Evolutionary conservation across 2,797 vertebrate genomes (phyloP).

Genomic region (Catharus ustulatus): DNA sequence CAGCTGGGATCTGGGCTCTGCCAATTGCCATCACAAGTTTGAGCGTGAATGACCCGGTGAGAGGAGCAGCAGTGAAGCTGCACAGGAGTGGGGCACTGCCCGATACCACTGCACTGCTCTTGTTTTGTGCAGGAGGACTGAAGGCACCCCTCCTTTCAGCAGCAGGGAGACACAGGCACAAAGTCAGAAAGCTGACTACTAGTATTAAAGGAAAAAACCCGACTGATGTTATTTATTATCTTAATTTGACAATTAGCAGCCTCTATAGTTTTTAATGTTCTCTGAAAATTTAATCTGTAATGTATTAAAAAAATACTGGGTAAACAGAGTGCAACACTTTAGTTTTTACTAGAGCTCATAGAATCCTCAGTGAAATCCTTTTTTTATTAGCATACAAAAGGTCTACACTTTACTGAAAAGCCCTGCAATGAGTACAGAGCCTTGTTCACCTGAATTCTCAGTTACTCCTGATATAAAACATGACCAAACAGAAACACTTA

Average conservation of each 20-base stretch:
- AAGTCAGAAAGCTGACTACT: background rate
- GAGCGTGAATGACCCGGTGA: background rate
- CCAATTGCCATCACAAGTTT: background rate
- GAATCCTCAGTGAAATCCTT: background rate
- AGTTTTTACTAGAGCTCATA: background rate
- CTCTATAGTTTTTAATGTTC: background rate
- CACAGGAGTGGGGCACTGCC: background rate
- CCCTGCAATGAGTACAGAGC: background rate
- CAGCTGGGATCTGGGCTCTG: background rate
- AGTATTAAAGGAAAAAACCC: background rate
- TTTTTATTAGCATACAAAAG: background rate
- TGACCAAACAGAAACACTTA: background rate
- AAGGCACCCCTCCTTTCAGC: background rate
- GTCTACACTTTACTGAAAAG: background rate
- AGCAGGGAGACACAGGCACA: background rate
- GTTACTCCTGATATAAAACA: background rate
- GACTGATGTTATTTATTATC: background rate
- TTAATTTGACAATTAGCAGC: background rate
- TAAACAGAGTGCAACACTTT: background rate
- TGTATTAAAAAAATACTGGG: background rate
- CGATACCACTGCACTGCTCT: background rate
- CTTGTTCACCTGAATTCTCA: background rate
- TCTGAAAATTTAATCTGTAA: background rate
- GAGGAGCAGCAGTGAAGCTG: background rate
- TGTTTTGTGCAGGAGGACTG: background rate